A percentile compares a stretch with the other conserved stretches of the same genome.
Conservation (phyloP, 2,888 invertebrate species). For the Eupithecia centaureata region DNA sequence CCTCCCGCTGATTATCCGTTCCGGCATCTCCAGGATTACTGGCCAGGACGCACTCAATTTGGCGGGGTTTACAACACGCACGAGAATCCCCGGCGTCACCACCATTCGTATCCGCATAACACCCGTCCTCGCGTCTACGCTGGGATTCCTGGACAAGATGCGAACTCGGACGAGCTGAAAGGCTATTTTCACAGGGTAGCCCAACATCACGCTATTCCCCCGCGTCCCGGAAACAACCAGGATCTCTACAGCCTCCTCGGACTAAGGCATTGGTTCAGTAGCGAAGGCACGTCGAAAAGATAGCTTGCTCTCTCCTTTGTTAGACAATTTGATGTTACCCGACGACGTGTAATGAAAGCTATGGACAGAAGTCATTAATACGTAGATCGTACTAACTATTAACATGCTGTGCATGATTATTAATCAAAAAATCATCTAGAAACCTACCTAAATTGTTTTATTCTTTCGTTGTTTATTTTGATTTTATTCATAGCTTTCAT, state of each 20-base stretch:
- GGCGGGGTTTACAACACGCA: conserved; percentile 75
- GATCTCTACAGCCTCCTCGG: conserved; percentile 78
- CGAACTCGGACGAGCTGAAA: conserved; percentile 62
- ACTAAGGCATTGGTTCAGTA: conserved; percentile 79
- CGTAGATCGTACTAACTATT: conserved; percentile 39
- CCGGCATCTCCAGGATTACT: conserved; percentile 77
- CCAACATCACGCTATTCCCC: conserved; percentile 61
- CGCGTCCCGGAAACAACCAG: conserved; percentile 64
- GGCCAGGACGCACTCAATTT: conserved; percentile 69
- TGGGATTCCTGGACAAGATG: conserved; percentile 57
- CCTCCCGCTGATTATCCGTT: conserved; percentile 77
- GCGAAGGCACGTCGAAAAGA: conserved; percentile 78
- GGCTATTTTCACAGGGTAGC: conserved; percentile 63
- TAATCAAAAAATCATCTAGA: conserved; percentile 2
- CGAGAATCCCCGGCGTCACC: conserved; percentile 76
- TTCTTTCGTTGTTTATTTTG: background rate
- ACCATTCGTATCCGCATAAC: conserved; percentile 74
- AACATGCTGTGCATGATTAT: conserved; percentile 33
- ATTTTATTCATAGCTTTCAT: conserved; percentile 75
- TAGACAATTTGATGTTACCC: conserved; percentile 82
- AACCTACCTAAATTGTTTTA: background rate
- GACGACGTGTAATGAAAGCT: conserved; percentile 81
- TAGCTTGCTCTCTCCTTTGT: conserved; percentile 62
- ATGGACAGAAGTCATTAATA: conserved; percentile 57
- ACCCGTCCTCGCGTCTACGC: conserved; percentile 64